A percentile compares a stretch with the other conserved stretches of the same genome.
Evolutionary conservation across 2,797 vertebrate species (phyloP).

Genomic region (Gallinago solitaria): DNA sequence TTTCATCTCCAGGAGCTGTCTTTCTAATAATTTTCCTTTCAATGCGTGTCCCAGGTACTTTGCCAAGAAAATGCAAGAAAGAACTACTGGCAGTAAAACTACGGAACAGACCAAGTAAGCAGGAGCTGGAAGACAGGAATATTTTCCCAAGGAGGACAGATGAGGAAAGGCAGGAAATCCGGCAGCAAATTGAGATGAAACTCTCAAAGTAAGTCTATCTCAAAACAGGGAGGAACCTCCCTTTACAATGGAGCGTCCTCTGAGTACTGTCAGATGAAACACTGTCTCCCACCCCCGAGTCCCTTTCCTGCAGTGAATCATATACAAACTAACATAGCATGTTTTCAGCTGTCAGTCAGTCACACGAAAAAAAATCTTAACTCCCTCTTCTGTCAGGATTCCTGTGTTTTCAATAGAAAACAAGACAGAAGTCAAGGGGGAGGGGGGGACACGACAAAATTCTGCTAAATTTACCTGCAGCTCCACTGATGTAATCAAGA

Average conservation of each 20-base stretch:
- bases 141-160: slow-evolving; percentile 95
- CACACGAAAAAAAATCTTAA: not conserved
- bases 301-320: not conserved
- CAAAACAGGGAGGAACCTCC: not conserved
- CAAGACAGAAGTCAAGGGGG: not conserved
- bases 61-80: slow-evolving; percentile 93
- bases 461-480: not conserved
- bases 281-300: not conserved
- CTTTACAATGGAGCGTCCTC: not conserved
- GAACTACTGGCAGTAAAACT: slow-evolving; percentile 94
- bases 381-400: not conserved
- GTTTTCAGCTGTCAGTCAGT: not conserved
- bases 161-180: slow-evolving; percentile 93
- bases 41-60: slow-evolving; percentile 81
- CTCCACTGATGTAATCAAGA: not conserved
- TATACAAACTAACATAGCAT: not conserved
- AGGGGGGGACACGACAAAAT: not conserved
- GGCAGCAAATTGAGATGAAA: slow-evolving; percentile 96
- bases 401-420: not conserved
- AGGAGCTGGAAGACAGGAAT: slow-evolving; percentile 96
- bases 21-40: slow-evolving; percentile 36
- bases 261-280: not conserved
- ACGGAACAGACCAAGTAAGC: slow-evolving; percentile 93
- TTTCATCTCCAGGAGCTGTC: not conserved
- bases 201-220: slow-evolving; percentile 91